These are phyloP conservation scores for Dromius quadrimaculatus DNA, from an alignment of 2,888 invertebrate species.

Conservation along the genomic window DNA sequence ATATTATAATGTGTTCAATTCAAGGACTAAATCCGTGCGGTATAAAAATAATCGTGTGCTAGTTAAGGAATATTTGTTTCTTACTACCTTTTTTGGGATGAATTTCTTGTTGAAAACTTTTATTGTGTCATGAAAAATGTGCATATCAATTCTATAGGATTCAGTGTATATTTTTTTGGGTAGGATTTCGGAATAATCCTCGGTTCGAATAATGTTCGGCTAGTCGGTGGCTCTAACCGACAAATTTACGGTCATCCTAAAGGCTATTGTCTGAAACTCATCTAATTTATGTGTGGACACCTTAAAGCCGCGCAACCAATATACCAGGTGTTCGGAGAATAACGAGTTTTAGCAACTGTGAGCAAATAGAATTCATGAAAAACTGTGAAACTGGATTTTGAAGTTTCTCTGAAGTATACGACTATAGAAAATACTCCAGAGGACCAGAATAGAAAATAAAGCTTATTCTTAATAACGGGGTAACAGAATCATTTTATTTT, in stretches of 20 bases:
- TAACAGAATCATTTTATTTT: no score
- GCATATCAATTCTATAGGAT: constrained; percentile 19
- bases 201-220: neutral
- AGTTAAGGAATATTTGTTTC: no score
- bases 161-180: constrained; percentile 21
- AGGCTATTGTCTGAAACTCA: constrained; percentile 61
- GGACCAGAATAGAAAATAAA: no score
- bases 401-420: no score
- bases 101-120: constrained; percentile 23
- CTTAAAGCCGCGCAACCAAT: constrained; percentile 57
- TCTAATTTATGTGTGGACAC: constrained; percentile 64
- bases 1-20: no score
- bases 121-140: constrained; percentile 34
- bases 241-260: constrained; percentile 64
- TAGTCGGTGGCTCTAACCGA: constrained; percentile 44
- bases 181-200: constrained; percentile 31
- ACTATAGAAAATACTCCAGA: no score
- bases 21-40: no score
- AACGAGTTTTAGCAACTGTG: neutral
- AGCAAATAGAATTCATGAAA: no score
- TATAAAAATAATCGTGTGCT: no score
- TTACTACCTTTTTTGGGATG: no score
- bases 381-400: no score
- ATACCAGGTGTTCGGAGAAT: neutral
- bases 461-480: no score